Conservation (phyloP, 2,888 invertebrate genomes). For the Scotopteryx bipunctaria region DNA sequence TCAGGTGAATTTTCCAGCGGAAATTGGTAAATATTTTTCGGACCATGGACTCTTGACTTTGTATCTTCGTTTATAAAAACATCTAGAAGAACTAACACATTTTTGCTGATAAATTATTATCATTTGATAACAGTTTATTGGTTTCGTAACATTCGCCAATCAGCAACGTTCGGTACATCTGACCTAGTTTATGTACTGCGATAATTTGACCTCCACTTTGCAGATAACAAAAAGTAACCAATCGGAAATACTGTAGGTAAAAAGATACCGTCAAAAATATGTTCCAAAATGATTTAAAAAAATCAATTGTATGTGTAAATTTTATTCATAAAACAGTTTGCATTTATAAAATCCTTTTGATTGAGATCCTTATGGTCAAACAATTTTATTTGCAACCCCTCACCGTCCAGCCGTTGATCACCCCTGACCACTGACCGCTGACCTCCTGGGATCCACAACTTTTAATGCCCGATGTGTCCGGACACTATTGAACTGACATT, state of each 20-base stretch:
- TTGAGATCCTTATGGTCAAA: slow-evolving; percentile 48
- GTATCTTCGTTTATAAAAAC: not conserved
- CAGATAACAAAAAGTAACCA: slow-evolving; percentile 4
- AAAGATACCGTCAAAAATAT: not conserved
- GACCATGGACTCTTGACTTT: not conserved
- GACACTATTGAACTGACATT: slow-evolving; percentile 50
- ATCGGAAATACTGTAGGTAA: not conserved
- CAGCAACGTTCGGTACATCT: slow-evolving; percentile 15
- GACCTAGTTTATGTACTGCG: slow-evolving; percentile 29
- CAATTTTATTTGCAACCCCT: slow-evolving; percentile 71
- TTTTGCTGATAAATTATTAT: slow-evolving; percentile 23
- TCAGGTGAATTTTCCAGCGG: no score
- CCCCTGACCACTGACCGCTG: slow-evolving; percentile 72
- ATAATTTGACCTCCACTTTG: slow-evolving; percentile 21
- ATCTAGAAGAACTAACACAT: not conserved
- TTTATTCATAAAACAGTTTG: not conserved
- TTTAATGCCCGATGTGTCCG: slow-evolving; percentile 37
- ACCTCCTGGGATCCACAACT: slow-evolving; percentile 71
- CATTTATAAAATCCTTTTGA: not conserved
- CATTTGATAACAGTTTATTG: slow-evolving; percentile 28
- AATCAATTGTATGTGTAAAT: not conserved
- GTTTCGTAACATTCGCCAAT: slow-evolving; percentile 35
- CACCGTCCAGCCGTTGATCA: slow-evolving; percentile 68
- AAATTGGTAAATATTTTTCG: not conserved
- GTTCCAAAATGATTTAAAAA: not conserved